Evolutionary conservation across 2,888 invertebrate species (phyloP), one percentile per base, ranked within the genome.

Genomic region (Andrena camellia): DNA sequence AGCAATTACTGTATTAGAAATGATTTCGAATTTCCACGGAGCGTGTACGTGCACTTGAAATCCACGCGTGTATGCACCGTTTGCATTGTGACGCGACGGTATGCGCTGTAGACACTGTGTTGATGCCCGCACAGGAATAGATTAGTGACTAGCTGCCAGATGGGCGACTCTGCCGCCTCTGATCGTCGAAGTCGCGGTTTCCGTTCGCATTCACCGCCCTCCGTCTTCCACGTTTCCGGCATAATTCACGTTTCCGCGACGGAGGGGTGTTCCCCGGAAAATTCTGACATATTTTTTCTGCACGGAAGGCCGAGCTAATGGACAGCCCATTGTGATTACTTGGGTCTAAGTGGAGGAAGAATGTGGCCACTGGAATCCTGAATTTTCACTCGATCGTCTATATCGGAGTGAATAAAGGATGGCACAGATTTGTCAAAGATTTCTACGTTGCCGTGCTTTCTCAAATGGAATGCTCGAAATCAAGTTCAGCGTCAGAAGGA

Each of bases 91-190:
- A 75, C 57, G 81, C 63, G 64, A 33, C 33, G 78, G 81, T 76
- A 84, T 71, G 84, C 80, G 77, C 50, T 26, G 48, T 57, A 74
- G 76, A 80, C 69, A 73, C 77, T 66, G 64, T 68, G 86, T 83
- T 81, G 85, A 86, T 76, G 81, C 57, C 63, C 69, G 77, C 60
- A 84, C 87, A 86, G 88, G 87, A 88, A 88, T 88, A 88, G 88
- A 88, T 87, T 83, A 76, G 82, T 80, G 87, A 88, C 88, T 88
- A 84, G 86, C 78, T 88, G 86, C 88, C 88, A 88, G 88, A 87
- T 88, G 87, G 81, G 85, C 79, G 72, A 69, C 59, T 64, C 23
- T 42, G 60, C 33, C 80, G 82, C 78, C 75, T 78, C 79, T 74
- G 82, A 81, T 86, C 78, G 76, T 54, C 79, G 80, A 78, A 87